phyloP scores from a whole-genome alignment of 2,888 invertebrate species.

The Silvanus unidentatus region DNA sequence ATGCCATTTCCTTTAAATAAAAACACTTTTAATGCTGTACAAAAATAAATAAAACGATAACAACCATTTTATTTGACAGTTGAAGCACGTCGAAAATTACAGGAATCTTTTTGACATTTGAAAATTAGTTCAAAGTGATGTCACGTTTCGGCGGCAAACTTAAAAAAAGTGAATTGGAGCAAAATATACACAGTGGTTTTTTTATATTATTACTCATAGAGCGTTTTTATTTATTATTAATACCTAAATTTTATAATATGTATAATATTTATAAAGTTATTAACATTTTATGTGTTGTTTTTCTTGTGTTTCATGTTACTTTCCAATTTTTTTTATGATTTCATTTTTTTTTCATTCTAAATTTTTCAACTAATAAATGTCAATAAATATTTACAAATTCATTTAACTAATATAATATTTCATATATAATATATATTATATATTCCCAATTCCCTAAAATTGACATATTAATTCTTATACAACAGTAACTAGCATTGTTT shows the following conservation, averaged over 20 bases:
- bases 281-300: constrained; percentile 46
- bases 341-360: constrained; percentile 5
- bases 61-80: too few species aligned
- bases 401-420: constrained; percentile 41
- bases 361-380: constrained; percentile 51
- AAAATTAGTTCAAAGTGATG: too few species aligned
- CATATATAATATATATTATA: not conserved
- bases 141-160: too few species aligned
- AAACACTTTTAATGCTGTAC: too few species aligned
- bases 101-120: too few species aligned
- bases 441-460: constrained; percentile 63
- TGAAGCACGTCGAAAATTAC: too few species aligned
- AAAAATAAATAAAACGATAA: too few species aligned
- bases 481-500: constrained; percentile 45
- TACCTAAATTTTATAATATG: constrained; percentile 44
- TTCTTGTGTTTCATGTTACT: constrained; percentile 3
- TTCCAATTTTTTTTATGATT: too few species aligned
- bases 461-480: constrained; percentile 60
- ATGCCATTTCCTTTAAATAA: too few species aligned
- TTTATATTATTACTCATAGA: constrained; percentile 31
- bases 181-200: too few species aligned
- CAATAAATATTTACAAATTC: constrained; percentile 55
- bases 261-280: constrained; percentile 50
- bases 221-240: constrained; percentile 44
- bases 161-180: too few species aligned